These are phyloP conservation scores for Poeciliopsis paucimaculata DNA, from an alignment of 2,797 vertebrate species.

Conservation along the genomic window DNA sequence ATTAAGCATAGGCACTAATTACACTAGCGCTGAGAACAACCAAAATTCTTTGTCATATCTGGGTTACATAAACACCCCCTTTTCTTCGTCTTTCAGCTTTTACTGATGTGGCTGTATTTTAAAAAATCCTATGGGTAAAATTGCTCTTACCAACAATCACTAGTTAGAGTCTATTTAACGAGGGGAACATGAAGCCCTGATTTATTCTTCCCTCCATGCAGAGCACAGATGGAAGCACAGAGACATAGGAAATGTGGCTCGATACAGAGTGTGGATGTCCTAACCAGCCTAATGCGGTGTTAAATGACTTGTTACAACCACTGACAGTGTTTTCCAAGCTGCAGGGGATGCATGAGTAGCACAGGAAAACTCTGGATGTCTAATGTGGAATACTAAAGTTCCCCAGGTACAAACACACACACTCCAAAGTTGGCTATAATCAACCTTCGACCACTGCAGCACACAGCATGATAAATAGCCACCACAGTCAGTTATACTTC, in stretches of 20 bases:
- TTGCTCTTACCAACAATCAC: slow-evolving; percentile 29
- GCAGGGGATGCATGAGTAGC: slow-evolving; percentile 17
- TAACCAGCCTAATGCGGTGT: slow-evolving; percentile 41
- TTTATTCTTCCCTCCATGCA: slow-evolving; percentile 12
- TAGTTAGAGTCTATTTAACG: slow-evolving; percentile 29
- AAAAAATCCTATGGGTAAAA: slow-evolving; percentile 29
- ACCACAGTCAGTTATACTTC: slow-evolving; percentile 69
- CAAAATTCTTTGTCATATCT: not conserved
- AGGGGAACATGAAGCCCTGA: slow-evolving; percentile 29
- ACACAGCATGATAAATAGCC: slow-evolving; percentile 74
- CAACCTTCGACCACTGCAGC: slow-evolving; percentile 69
- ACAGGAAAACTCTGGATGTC: slow-evolving; percentile 28
- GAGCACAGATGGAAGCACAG: slow-evolving; percentile 18
- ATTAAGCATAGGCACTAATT: not conserved
- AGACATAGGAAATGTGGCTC: slow-evolving; percentile 21
- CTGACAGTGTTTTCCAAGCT: slow-evolving; percentile 31
- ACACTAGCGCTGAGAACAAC: not conserved
- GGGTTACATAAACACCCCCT: not conserved
- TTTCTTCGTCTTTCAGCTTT: slow-evolving; percentile 29
- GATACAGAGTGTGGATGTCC: slow-evolving; percentile 15
- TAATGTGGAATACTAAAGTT: slow-evolving; percentile 30
- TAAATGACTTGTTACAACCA: slow-evolving; percentile 40
- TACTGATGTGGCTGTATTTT: slow-evolving; percentile 40
- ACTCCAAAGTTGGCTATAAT: slow-evolving; percentile 56
- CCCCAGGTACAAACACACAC: slow-evolving; percentile 26